phyloP scores from a whole-genome alignment of 2,888 invertebrate species.

The Tromatobia lineatoria region DNA sequence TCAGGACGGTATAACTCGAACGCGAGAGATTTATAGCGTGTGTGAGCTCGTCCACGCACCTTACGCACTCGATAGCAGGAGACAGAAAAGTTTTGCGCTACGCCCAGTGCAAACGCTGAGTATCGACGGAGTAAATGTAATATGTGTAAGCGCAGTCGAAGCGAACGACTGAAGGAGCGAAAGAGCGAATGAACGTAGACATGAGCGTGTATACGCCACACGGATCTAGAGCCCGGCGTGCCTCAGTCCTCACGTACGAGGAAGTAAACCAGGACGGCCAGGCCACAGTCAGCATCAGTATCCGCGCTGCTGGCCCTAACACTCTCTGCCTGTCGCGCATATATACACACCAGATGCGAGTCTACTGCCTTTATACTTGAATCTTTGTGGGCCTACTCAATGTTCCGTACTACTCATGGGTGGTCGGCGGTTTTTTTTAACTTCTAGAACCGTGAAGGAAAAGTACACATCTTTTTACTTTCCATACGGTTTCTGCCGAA shows the following conservation, averaged over 20 bases:
- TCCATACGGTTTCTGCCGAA: background rate
- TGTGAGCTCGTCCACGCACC: slow-evolving; percentile 75
- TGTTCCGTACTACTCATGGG: slow-evolving; percentile 40
- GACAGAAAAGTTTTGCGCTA: background rate
- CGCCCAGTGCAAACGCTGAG: background rate
- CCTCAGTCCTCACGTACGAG: slow-evolving; percentile 68
- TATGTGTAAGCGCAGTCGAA: slow-evolving; percentile 24
- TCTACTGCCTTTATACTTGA: slow-evolving; percentile 3
- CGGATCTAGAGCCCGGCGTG: slow-evolving; percentile 62
- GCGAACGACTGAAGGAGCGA: slow-evolving; percentile 52
- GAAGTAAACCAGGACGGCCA: slow-evolving; percentile 82
- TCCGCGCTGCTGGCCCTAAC: slow-evolving; percentile 81
- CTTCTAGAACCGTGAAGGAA: background rate
- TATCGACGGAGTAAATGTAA: background rate
- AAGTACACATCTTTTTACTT: background rate
- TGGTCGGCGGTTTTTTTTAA: slow-evolving; percentile 55
- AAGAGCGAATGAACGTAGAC: slow-evolving; percentile 47
- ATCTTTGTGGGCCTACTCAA: slow-evolving; percentile 2
- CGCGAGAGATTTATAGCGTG: slow-evolving; percentile 62
- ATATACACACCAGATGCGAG: slow-evolving; percentile 43
- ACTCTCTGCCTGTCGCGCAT: slow-evolving; percentile 81
- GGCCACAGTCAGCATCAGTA: slow-evolving; percentile 77
- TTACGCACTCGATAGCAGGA: slow-evolving; percentile 76
- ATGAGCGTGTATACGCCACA: slow-evolving; percentile 49
- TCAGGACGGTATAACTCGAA: slow-evolving; percentile 54